These are phyloP conservation scores for Alexandromys fortis DNA, from an alignment of 2,113 vertebrate genomes.

Conservation along the genomic window DNA sequence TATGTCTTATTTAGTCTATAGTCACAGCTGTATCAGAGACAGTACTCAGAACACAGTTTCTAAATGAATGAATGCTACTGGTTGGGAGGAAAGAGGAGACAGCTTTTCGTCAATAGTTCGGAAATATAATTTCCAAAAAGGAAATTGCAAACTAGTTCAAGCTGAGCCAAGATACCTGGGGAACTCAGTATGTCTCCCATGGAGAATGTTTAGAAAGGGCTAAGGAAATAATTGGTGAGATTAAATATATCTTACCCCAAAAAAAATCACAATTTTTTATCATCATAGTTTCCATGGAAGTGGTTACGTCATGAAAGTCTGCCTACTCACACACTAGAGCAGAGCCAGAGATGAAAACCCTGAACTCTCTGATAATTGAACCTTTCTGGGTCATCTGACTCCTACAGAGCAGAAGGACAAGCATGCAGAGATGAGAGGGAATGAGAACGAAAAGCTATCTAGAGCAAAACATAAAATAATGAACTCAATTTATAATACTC, in stretches of 20 bases:
- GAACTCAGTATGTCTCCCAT: neutral
- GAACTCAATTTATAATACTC: conserved; percentile 13
- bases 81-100: neutral
- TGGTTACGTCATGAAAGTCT: neutral
- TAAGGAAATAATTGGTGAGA: neutral
- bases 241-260: neutral
- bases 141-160: neutral
- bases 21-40: too few species aligned
- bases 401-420: neutral
- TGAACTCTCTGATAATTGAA: neutral
- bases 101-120: neutral
- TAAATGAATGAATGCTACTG: neutral
- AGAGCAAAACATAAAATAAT: neutral
- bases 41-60: neutral
- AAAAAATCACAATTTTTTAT: neutral
- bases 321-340: neutral
- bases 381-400: neutral
- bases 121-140: neutral
- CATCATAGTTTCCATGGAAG: neutral
- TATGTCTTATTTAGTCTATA: neutral
- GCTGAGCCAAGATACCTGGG: neutral
- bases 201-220: neutral
- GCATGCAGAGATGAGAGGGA: neutral
- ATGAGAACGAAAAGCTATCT: neutral
- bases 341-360: neutral